Evolutionary conservation across 1,140 invertebrate genomes (phyloP).

Genomic region (Drosophila nikananu): DNA sequence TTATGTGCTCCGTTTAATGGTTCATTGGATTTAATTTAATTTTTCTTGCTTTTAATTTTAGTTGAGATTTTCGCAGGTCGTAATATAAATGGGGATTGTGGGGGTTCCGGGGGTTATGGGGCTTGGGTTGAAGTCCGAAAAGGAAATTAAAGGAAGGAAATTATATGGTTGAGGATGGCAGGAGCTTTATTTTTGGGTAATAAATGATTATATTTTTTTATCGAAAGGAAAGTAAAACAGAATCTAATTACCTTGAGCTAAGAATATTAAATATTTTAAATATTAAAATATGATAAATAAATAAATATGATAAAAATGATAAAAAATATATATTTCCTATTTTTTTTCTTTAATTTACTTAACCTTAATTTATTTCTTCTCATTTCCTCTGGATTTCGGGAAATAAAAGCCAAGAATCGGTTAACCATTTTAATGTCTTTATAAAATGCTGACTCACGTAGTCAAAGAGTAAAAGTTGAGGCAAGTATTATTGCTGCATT

Average conservation of each 20-base stretch:
- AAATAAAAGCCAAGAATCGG: background rate
- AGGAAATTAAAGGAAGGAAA: constrained; percentile 17
- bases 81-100: constrained; percentile 6
- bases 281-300: no score
- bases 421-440: constrained; percentile 27
- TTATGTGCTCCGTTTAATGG: constrained; percentile 75
- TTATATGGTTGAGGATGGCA: background rate
- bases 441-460: constrained; percentile 33
- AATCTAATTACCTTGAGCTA: no score
- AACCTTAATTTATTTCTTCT: background rate
- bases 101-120: background rate
- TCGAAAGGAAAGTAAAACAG: no score
- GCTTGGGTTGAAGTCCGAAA: background rate
- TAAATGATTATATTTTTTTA: background rate
- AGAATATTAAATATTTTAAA: no score
- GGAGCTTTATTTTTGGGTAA: background rate
- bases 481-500: constrained; percentile 43
- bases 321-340: no score
- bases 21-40: constrained; percentile 76
- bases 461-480: constrained; percentile 31
- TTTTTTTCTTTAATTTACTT: background rate
- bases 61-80: constrained; percentile 47
- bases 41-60: constrained; percentile 37
- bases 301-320: no score
- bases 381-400: background rate